Evolutionary conservation across 2,888 invertebrate genomes (phyloP).

Genomic region (Conomelus anceps): DNA sequence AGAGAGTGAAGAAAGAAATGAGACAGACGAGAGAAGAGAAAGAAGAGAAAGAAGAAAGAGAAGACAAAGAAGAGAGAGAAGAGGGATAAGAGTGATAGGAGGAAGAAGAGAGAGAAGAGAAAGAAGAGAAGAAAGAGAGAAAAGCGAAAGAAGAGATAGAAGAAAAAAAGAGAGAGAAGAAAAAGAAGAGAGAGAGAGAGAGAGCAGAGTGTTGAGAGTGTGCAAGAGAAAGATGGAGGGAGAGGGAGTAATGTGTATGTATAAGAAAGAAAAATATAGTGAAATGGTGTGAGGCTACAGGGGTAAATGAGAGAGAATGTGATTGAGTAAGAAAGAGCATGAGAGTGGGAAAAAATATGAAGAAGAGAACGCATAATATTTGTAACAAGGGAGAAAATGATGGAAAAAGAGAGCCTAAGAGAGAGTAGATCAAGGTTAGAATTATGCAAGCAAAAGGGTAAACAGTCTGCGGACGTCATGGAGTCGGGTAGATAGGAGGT

Average conservation of each 20-base stretch:
- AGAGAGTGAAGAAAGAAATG: too few relatives aligned
- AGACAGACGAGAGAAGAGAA: too few relatives aligned
- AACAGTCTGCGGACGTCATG: background rate
- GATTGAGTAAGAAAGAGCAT: background rate
- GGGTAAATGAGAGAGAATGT: background rate
- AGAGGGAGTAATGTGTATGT: background rate
- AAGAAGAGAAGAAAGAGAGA: background rate
- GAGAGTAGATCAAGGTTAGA: conserved; percentile 1
- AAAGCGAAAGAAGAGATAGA: background rate
- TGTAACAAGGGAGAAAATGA: background rate
- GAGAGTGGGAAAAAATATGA: background rate
- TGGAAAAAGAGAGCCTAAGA: background rate
- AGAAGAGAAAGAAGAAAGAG: too few relatives aligned
- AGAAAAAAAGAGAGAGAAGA: background rate
- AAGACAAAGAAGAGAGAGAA: too few relatives aligned
- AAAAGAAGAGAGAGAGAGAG: background rate
- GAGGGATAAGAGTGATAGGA: background rate
- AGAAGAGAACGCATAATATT: background rate
- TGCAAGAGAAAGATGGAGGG: background rate
- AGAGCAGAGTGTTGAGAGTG: background rate
- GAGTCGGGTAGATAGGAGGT: background rate
- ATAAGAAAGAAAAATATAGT: background rate
- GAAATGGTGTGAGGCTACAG: background rate
- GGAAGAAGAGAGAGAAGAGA: background rate
- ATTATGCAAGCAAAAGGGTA: conserved; percentile 14